Evolutionary conservation across 2,113 vertebrate genomes (phyloP), one percentile per base, ranked within the genome.

Genomic region (Lipophrys pholis): DNA sequence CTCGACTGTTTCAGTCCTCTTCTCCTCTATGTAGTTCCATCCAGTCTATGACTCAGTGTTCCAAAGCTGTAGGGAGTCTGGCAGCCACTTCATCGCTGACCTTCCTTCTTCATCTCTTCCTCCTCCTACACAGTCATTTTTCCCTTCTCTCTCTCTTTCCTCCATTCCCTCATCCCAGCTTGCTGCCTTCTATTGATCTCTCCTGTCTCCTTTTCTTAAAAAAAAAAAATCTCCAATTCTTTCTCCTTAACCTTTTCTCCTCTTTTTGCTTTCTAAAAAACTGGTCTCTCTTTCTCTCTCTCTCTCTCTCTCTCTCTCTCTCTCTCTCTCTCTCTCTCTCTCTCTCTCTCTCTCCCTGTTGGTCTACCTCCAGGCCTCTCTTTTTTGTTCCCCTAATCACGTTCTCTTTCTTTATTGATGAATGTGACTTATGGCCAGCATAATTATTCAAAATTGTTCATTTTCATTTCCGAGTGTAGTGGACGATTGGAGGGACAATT

Each of bases 31-130:
- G 45, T 48, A 61, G 57, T 30, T 41, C 41, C 54, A 16, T 67
- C 46, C 36, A 75, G 64, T 78, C 39, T 77, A 60, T 81, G 78
- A 86, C 70, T 86, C 85, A 83, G 68, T 67, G 64, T 76, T 84
- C 69, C 63, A 59, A 56, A 81, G 76, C 85, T 53, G 41, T 66
- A 64, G 82, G 84, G 84, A 85, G 73, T 84, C 82, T 83, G 82
- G 61, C 81, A 72, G 67, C 67, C 79, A 80, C 84, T 85, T 87
- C 83, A 80, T 86, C 69, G 70, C 72, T 81, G 80, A 86, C 87
- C 84, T 85, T 88, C 77, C 72, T 85, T 68, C 60, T 73, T 58
- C 76, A 70, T 66, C 76, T 78, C 53, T 53, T 76, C 51, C 62
- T 81, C 68, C 63, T 64, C 78, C 69, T 16, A 70, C 76, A 67